Percentiles rank a stretch among this genome's conserved stretches.
Evolutionary conservation across 2,888 invertebrate species (phyloP).

Genomic region (Pseudolycoriella hygida): DNA sequence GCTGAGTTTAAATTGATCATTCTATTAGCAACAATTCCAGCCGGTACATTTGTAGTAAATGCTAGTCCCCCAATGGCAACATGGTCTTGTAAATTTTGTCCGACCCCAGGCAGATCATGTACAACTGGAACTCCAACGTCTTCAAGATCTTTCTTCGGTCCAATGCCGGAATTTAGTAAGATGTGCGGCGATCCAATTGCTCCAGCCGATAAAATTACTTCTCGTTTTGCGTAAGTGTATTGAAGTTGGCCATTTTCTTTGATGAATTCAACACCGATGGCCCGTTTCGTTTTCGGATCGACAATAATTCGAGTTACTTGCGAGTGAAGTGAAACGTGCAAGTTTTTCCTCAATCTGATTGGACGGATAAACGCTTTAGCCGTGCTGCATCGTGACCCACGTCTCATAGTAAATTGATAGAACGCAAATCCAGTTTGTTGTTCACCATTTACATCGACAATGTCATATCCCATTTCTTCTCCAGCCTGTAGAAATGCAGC

Average conservation of each 20-base stretch:
- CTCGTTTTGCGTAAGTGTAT: constrained; percentile 49
- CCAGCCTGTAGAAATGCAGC: constrained; percentile 63
- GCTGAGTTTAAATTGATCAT: constrained; percentile 72
- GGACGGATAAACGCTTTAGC: constrained; percentile 66
- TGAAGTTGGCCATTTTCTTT: constrained; percentile 37
- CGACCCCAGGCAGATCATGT: constrained; percentile 65
- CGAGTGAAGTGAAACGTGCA: constrained; percentile 53
- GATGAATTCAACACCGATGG: constrained; percentile 55
- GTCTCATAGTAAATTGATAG: constrained; percentile 61
- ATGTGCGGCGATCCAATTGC: constrained; percentile 75
- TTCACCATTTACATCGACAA: constrained; percentile 58
- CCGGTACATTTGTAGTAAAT: constrained; percentile 62
- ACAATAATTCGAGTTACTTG: constrained; percentile 54
- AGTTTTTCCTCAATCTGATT: constrained; percentile 47
- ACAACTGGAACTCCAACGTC: constrained; percentile 33
- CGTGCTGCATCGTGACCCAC: constrained; percentile 56
- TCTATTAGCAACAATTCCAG: constrained; percentile 62
- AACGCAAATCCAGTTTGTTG: constrained; percentile 64
- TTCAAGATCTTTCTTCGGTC: constrained; percentile 2
- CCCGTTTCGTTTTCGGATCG: constrained; percentile 42
- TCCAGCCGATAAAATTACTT: constrained; percentile 73
- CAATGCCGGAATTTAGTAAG: constrained; percentile 44
- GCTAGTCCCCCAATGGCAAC: constrained; percentile 75
- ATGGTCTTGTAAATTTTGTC: constrained; percentile 76
- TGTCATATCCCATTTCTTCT: constrained; percentile 68